Evolutionary conservation across 2,113 vertebrate species (phyloP).

Genomic region (Mystacornis crossleyi): DNA sequence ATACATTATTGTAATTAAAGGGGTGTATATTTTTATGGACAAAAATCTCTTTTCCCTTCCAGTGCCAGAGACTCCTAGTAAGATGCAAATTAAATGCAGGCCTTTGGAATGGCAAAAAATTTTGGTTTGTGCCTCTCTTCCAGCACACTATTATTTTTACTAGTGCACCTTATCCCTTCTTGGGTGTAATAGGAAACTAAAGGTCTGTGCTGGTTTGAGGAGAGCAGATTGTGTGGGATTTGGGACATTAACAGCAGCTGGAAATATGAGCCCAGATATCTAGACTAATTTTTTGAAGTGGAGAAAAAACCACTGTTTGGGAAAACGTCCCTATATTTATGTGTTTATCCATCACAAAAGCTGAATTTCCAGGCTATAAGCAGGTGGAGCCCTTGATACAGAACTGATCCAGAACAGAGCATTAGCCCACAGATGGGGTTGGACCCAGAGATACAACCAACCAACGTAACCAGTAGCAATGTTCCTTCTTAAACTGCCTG

Average conservation of each 20-base stretch:
- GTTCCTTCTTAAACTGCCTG: fast-evolving
- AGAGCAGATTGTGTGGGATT: background rate
- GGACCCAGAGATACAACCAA: background rate
- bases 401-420: background rate
- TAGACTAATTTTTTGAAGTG: background rate
- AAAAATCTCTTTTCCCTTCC: background rate
- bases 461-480: fast-evolving
- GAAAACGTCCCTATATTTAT: background rate
- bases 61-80: background rate
- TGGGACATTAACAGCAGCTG: background rate
- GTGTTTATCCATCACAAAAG: background rate
- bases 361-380: background rate
- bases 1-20: background rate
- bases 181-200: background rate
- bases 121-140: background rate
- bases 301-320: fast-evolving
- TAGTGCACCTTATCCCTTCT: background rate
- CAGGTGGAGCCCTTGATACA: background rate
- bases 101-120: background rate
- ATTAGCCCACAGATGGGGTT: background rate
- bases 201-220: background rate
- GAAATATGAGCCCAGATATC: background rate
- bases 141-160: background rate
- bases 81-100: background rate
- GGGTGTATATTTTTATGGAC: background rate